Evolutionary conservation across 64 coral and sea anemone species (phyloP), one percentile per base, ranked within the genome.

Genomic region (Pachyseris speciosa): DNA sequence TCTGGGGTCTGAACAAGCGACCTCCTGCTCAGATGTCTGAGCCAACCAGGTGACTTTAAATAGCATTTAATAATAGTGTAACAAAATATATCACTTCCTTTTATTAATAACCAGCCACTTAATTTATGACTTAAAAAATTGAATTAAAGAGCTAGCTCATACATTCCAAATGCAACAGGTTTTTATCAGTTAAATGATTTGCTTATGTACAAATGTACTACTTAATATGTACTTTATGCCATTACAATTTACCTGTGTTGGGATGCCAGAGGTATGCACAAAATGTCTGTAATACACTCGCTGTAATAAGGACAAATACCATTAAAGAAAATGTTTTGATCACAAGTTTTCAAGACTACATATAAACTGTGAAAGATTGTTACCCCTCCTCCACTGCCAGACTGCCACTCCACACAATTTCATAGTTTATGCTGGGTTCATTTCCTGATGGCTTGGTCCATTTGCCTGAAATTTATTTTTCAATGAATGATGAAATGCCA

Each of bases 181-280:
- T n/a, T n/a, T n/a, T n/a, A n/a, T n/a, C n/a, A n/a, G n/a, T n/a
- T n/a, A n/a, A n/a, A n/a, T n/a, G n/a, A n/a, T n/a, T n/a, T n/a
- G n/a, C n/a, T n/a, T n/a, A n/a, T n/a, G n/a, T n/a, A n/a, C n/a
- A n/a, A n/a, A n/a, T n/a, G n/a, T n/a, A n/a, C n/a, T n/a, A n/a
- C n/a, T n/a, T n/a, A n/a, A 51, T 29, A 42, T 72, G 31, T 80
- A 33, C 9, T n/a, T n/a, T n/a, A n/a, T n/a, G n/a, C n/a, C n/a
- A n/a, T n/a, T n/a, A n/a, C n/a, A n/a, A n/a, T n/a, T 86, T 83
- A 98, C 96, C 73, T 94, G 63, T 98, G 96, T 43, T 98, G 96
- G 76, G 96, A 98, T 60, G 96, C 96, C 40, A 98, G 43, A 30
- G 96, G 96, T 57, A 98, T 88, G 38, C 96, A 98, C 1, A 94